Conservation (phyloP, 1,140 invertebrate species). For the Drosophila micromelanica region DNA sequence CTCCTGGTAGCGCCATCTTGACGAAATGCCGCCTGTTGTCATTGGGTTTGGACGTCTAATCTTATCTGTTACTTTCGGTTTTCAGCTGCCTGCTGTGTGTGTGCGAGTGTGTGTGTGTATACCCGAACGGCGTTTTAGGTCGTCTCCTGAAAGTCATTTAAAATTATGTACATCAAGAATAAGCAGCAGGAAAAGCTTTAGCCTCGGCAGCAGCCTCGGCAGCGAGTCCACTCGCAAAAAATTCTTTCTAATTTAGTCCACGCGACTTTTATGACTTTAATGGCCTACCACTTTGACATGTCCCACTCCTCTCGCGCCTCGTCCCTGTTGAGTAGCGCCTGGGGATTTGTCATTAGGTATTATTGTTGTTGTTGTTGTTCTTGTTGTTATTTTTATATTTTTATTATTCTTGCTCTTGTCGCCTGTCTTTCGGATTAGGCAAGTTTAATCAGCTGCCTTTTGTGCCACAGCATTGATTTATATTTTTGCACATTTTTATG, state of each 20-base stretch:
- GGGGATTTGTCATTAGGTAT: conserved; percentile 64
- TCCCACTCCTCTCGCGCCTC: neutral
- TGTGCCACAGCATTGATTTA: conserved; percentile 65
- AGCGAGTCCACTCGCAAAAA: conserved; percentile 17
- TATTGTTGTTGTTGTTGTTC: conserved; percentile 34
- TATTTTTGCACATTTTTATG: conserved; percentile 69
- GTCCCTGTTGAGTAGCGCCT: conserved; percentile 44
- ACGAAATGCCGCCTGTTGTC: conserved; percentile 77
- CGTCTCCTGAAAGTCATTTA: conserved; percentile 80
- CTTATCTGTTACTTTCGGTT: conserved; percentile 74
- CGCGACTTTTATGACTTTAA: conserved; percentile 83
- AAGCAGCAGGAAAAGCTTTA: conserved; percentile 22
- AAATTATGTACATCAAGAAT: conserved; percentile 76
- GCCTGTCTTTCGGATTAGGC: conserved; percentile 35
- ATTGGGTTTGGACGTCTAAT: conserved; percentile 74
- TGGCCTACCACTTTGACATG: conserved; percentile 66
- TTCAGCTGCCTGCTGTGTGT: conserved; percentile 22
- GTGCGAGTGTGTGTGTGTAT: conserved; percentile 26
- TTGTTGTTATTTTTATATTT: conserved; percentile 5
- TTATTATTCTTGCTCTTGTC: conserved; percentile 4
- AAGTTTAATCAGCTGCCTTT: conserved; percentile 35
- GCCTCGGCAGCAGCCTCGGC: conserved; percentile 1
- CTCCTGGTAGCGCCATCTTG: conserved; percentile 63
- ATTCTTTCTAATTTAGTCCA: conserved; percentile 79
- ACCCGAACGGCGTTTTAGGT: conserved; percentile 50